phyloP scores from a whole-genome alignment of 2,113 vertebrate species.

The human (Homo sapiens) region DNA sequence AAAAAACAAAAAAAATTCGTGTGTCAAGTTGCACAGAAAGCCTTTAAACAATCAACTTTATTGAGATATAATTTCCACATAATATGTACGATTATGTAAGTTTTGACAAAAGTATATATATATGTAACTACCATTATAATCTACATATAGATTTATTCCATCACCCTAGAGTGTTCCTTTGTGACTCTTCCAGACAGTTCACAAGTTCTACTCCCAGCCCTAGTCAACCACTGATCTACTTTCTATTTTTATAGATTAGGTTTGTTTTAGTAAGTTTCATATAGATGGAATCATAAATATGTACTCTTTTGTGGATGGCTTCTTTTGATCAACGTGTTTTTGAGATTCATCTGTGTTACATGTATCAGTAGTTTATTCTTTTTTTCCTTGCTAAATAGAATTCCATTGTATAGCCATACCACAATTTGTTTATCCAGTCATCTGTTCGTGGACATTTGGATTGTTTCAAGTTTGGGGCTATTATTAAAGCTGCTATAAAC shows the following conservation, averaged over 20 bases:
- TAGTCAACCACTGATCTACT: not conserved
- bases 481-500: not conserved
- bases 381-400: not conserved
- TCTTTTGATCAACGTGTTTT: not conserved
- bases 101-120: not conserved
- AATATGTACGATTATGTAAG: not conserved
- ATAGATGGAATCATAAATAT: not conserved
- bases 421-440: not conserved
- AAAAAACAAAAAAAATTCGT: not conserved
- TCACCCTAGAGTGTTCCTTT: not conserved
- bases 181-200: not conserved
- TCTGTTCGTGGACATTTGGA: not conserved
- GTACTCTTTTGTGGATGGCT: not conserved
- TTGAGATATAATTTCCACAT: not conserved
- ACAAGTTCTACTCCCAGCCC: not conserved
- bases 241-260: not conserved
- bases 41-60: not conserved
- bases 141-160: not conserved
- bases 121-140: not conserved
- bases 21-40: not conserved
- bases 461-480: not conserved
- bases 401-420: not conserved
- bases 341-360: not conserved
- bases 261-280: not conserved
- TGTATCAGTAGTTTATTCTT: not conserved